A percentile compares a stretch with the other conserved stretches of the same genome.
Conservation (phyloP, 2,888 invertebrate species). For the Noctuana brunneofusca region DNA sequence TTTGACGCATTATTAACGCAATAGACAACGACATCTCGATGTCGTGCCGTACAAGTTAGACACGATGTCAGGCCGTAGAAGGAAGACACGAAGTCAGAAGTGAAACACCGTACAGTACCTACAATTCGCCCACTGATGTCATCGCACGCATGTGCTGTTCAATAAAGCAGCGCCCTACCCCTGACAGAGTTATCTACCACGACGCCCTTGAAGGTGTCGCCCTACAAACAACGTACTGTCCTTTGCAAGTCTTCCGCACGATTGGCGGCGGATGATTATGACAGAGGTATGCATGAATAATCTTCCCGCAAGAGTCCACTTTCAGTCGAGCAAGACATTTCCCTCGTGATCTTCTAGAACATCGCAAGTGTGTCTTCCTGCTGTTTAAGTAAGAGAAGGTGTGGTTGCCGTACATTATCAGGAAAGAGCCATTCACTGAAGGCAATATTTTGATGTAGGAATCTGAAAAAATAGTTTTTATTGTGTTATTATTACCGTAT, state of each 20-base stretch:
- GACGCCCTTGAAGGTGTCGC: neutral
- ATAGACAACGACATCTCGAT: no score
- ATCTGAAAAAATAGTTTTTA: neutral
- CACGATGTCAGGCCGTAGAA: no score
- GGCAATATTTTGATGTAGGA: slow-evolving; percentile 5
- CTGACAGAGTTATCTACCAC: no score
- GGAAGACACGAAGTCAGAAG: no score
- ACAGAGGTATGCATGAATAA: neutral
- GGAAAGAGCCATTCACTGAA: neutral
- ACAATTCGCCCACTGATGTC: no score
- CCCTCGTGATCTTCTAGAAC: neutral
- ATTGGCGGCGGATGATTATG: neutral
- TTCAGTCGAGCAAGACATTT: neutral
- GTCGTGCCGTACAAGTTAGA: no score
- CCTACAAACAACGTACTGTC: neutral
- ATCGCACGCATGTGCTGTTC: no score
- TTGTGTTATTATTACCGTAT: neutral
- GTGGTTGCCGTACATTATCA: slow-evolving; percentile 1
- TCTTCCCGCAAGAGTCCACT: neutral
- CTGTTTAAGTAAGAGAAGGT: neutral
- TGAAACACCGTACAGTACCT: no score
- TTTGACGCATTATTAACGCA: no score
- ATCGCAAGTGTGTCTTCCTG: neutral
- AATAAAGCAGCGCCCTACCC: no score
- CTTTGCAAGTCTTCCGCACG: neutral